Base-by-base conservation (phyloP, 2,797 vertebrate genomes). In the Ataeniobius toweri region DNA sequence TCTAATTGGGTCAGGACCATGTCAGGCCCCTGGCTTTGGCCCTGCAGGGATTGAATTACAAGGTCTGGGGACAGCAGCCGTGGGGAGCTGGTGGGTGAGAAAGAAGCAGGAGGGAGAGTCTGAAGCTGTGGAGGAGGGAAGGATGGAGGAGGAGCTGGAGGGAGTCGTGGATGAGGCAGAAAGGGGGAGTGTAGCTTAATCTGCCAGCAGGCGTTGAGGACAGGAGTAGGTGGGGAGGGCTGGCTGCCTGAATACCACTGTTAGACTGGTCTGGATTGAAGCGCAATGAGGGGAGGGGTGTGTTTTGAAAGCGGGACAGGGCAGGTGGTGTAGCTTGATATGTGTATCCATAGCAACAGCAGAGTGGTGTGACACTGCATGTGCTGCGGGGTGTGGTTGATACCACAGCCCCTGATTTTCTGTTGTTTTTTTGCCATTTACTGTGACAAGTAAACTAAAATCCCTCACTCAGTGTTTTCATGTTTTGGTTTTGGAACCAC, bases 31-130 rank as follows among this genome's bases (percentile, higher is more conserved):
- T 85, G 88, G 92, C 91, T 93, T 93, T 93, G 93, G 93, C 89
- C 90, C 92, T 90, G 89, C 90, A 94, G 90, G 93, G 94, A 95
- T 95, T 94, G 92, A 92, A 95, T 95, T 94, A 95, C 93, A 92
- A 86, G 20, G 80, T 90, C 83, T 41, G 87, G 93, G 89, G 90
- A 93, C 91, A 91, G 86, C 82, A 89, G 91, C 44, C 80, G 74
- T 81, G 81, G 82, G 88, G 76, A 80, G 81, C 85, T 59, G 80
- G 83, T 79, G 76, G 82, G 67, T 13, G 10, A 3, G 67, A 6
- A 77, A 74, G 61, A 82, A 78, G 85, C 71, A 81, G 77, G 79
- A 51, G 82, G 78, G 77, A 63, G 83, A 67, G 79, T 71, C 71
- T 75, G 59, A 48, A 56, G 75, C 44, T 3, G 76, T 14, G 59